Evolutionary conservation across 2,113 vertebrate species (phyloP), one percentile per base, ranked within the genome.

Genomic region (Columbina picui): DNA sequence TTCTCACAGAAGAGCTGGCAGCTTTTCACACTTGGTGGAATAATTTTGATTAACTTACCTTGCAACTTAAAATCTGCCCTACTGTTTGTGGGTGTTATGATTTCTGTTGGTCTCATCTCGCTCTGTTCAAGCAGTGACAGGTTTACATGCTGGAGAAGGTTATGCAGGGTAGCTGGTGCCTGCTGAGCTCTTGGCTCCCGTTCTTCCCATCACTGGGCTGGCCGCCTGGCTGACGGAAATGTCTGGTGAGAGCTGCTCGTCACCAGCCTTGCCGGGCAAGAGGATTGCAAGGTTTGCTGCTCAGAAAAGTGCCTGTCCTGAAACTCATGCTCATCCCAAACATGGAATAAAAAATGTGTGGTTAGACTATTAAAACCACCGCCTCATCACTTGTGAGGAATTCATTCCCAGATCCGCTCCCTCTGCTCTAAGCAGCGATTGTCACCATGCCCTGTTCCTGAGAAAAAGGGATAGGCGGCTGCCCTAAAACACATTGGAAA

Each of bases 121-220:
- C 30, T 80, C 18, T 90, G 6, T 36, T 68, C 36, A 70, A 60
- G 34, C 64, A 60, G 34, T 86, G 88, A 43, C 87, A 84, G 87
- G 27, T 78, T 95, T 77, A 67, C 0, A 0, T 81, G 64, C 70
- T 87, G 52, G 73, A 53, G 43, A 39, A 84, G 61, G 52, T 84
- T 90, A 43, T 47, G 18, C 22, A 14, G 45, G 71, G 32, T 85
- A 77, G 59, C 78, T 73, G 73, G 9, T 60, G 38, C 67, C 70
- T 73, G 30, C 17, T 63, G 85, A 77, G 84, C 55, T 61, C 63
- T 79, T 89, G 89, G 84, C 78, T 90, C n/a, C 68, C 0, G 0
- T 82, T 83, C 32, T 93, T 84, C 21, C 1, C 0, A 10, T 56
- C 0, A 2, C 59, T 65, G 90, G 68, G 27, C 34, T 0, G 3